Evolutionary conservation across 2,797 vertebrate species (phyloP), one percentile per base, ranked within the genome.

Genomic region (Anableps anableps): DNA sequence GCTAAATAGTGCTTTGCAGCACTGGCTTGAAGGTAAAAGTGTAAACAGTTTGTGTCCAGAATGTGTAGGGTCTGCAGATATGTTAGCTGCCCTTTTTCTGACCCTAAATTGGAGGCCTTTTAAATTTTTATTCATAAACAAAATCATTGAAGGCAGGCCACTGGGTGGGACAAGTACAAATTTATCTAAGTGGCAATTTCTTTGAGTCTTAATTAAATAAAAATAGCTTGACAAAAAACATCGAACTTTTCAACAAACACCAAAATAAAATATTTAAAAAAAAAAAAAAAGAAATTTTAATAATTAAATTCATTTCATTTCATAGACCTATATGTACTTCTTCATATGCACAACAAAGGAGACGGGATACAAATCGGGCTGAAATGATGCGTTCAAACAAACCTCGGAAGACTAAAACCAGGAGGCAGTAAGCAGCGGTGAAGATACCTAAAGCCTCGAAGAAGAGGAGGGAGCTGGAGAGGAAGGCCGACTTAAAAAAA

Each of bases 361-460:
- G 29, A 11, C 29, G 10, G 13, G 38, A 43, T 5, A 21, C 21
- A 64, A 34, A 23, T 23, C 1, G 8, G 21, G 41, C 38, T 48
- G n/a, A 74, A 14, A 36, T 51, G 47, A 74, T 8, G 50, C 72
- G 72, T 70, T 43, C 66, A 70, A n/a, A 43, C 38, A 62, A 34
- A 41, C 14, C 14, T 36, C 38, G 53, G 14, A 71, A 71, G 16
- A 60, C 50, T 31, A 6, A 53, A 43, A 45, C 55, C n/a, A 81
- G 75, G 70, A 74, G 75, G 80, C 58, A 64, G 80, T 60, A 76
- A 36, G 73, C 58, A 6, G n/a, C 41, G 29, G 51, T 43, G 29
- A 62, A 38, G 36, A 72, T 45, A 21, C 4, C 4, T 19, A 36
- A 47, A 62, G 34, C 74, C 68, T 51, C 80, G 80, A 73, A 64